A percentile compares a stretch with the other conserved stretches of the same genome.
Conservation (phyloP, 2,888 invertebrate genomes). For the Xestoiulus laeticollis region DNA sequence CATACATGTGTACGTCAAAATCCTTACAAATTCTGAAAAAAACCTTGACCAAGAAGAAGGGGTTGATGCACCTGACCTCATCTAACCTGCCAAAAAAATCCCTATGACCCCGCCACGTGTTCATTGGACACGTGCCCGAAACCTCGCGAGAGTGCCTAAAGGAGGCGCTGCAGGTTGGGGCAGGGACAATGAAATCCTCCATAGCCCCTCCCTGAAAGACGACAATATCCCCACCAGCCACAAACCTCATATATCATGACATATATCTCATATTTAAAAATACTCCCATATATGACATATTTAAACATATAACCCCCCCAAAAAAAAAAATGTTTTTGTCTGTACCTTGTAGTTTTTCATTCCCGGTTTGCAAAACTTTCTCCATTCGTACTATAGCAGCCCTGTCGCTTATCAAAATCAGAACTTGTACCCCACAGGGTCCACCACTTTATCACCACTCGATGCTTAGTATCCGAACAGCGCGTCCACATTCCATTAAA, state of each 20-base stretch:
- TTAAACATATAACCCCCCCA: no score
- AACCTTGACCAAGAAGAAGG: no score
- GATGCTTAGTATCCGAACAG: neutral
- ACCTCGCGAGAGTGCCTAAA: neutral
- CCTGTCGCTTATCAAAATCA: neutral
- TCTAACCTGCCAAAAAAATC: neutral
- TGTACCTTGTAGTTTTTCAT: neutral
- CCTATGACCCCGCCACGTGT: neutral
- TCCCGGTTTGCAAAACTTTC: neutral
- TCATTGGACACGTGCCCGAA: slow-evolving; percentile 23
- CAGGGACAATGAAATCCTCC: neutral
- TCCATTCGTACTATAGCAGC: neutral
- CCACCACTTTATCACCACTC: neutral
- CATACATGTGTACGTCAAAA: no score
- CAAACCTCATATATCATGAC: no score
- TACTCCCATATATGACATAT: no score
- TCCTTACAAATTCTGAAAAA: no score
- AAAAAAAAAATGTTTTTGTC: neutral
- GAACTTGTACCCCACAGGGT: neutral
- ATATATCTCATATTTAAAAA: no score
- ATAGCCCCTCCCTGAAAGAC: neutral
- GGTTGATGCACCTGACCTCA: no score
- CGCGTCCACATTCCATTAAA: neutral
- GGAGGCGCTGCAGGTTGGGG: neutral
- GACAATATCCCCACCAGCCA: neutral